Percentiles rank a stretch among this genome's conserved stretches.
These are phyloP conservation scores for Menidia beryllina DNA, from an alignment of 2,113 vertebrate species.

Conservation along the genomic window DNA sequence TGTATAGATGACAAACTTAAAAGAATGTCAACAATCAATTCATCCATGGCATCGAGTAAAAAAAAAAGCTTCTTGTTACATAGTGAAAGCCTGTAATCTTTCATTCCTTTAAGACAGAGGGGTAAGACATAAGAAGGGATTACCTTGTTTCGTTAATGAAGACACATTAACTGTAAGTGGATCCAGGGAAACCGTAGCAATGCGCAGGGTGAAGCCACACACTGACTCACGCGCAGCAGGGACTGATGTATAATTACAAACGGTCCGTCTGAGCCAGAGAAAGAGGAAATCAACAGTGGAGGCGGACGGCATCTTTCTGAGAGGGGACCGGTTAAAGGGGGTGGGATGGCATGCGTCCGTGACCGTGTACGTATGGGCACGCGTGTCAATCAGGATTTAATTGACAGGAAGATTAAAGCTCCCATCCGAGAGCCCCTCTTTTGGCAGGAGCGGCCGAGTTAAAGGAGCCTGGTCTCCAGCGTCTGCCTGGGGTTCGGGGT, in stretches of 20 bases:
- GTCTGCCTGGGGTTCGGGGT: constrained; percentile 69
- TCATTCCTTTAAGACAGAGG: neutral
- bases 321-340: constrained; percentile 18
- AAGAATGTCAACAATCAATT: neutral
- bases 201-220: constrained; percentile 25
- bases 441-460: constrained; percentile 61
- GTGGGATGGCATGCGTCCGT: constrained; percentile 31
- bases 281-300: constrained; percentile 39
- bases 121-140: constrained; percentile 14
- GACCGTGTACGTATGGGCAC: constrained; percentile 46
- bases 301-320: constrained; percentile 51
- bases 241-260: constrained; percentile 57
- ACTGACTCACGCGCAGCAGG: constrained; percentile 52
- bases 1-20: neutral
- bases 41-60: neutral
- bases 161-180: constrained; percentile 29
- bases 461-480: constrained; percentile 68
- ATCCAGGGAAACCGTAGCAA: constrained; percentile 21
- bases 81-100: neutral
- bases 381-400: constrained; percentile 74
- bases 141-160: constrained; percentile 13
- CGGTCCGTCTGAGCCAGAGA: constrained; percentile 22
- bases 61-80: neutral
- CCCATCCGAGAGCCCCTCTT: constrained; percentile 60
- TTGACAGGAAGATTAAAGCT: constrained; percentile 82